Conservation (phyloP, 1,140 invertebrate species). For the Goniozus legneri region DNA sequence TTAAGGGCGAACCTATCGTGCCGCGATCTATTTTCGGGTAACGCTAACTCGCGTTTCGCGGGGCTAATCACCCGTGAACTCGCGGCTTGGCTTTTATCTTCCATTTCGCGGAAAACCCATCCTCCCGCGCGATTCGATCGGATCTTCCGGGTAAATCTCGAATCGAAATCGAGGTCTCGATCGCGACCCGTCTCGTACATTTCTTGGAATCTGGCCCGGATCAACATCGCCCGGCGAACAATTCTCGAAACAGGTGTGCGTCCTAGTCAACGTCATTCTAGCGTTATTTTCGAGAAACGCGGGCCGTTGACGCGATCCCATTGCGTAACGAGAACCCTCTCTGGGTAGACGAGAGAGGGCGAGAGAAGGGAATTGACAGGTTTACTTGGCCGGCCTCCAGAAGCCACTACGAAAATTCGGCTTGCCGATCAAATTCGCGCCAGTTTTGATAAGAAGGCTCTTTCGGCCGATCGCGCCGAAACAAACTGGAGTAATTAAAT, state of each 20-base stretch:
- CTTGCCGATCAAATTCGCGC: no score
- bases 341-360: constrained; percentile 16
- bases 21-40: constrained; percentile 31
- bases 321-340: constrained; percentile 25
- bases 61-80: constrained; percentile 29
- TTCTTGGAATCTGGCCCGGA: no score
- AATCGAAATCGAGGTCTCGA: constrained; percentile 7
- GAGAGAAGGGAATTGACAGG: no score
- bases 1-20: no score
- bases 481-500: no score
- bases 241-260: constrained; percentile 11
- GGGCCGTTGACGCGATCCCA: neutral
- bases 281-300: constrained; percentile 23
- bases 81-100: constrained; percentile 8
- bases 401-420: no score
- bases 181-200: neutral
- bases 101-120: no score
- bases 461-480: no score
- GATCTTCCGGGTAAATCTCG: no score
- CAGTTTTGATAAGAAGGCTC: constrained; percentile 28
- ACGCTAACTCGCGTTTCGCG: constrained; percentile 25
- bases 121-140: no score
- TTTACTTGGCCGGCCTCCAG: constrained; percentile 18
- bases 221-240: no score
- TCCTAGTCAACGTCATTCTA: constrained; percentile 1